phyloP scores from a whole-genome alignment of 2,113 vertebrate species.

The Daboia siamensis region DNA sequence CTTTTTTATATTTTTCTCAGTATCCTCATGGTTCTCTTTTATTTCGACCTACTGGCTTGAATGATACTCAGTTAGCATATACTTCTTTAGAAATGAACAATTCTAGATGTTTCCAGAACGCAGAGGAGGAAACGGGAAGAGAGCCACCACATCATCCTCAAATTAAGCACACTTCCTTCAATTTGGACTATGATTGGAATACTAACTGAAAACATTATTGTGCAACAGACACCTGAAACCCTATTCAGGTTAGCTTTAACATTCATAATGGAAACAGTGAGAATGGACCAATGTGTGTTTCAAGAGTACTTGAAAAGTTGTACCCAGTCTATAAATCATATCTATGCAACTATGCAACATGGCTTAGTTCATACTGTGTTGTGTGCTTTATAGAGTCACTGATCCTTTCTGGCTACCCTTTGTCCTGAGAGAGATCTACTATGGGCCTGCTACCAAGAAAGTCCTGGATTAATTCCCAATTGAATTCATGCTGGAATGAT shows the following conservation, averaged over 20 bases:
- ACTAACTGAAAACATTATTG: slow-evolving; percentile 13
- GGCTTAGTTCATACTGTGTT: too few relatives aligned
- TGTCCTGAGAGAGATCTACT: neutral
- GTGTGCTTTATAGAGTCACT: neutral
- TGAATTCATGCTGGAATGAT: neutral
- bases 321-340: neutral
- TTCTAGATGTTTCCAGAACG: slow-evolving; percentile 26
- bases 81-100: slow-evolving; percentile 17
- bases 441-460: neutral
- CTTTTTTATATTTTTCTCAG: slow-evolving; percentile 37
- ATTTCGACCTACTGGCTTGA: slow-evolving; percentile 51
- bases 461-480: neutral
- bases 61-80: slow-evolving; percentile 48
- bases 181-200: neutral
- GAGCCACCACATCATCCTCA: slow-evolving; percentile 21
- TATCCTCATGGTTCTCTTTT: slow-evolving; percentile 50
- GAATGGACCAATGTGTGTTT: too few relatives aligned
- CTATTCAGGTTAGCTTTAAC: neutral
- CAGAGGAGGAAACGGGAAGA: neutral
- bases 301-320: neutral
- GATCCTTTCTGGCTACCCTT: neutral
- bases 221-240: neutral
- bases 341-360: neutral
- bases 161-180: slow-evolving; percentile 9
- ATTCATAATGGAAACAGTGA: neutral